Conservation (phyloP, 2,888 invertebrate species). For the Timandra comae region DNA sequence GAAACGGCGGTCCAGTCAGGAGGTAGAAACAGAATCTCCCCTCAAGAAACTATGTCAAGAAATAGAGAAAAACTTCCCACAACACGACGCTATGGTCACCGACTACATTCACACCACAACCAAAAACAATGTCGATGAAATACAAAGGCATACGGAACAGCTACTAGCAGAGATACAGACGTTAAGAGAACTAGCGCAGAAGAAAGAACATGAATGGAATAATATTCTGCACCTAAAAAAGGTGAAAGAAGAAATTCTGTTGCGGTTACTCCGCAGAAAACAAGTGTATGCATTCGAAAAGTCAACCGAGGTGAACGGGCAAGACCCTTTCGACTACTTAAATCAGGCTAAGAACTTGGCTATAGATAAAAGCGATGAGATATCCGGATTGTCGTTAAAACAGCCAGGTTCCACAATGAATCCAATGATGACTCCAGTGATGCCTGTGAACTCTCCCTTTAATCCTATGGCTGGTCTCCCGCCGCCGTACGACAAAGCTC, state of each 20-base stretch:
- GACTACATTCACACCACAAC: conserved; percentile 80
- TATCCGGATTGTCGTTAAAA: conserved; percentile 61
- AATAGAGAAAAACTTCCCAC: conserved; percentile 69
- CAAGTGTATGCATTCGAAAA: conserved; percentile 74
- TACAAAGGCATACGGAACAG: conserved; percentile 80
- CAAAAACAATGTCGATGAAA: conserved; percentile 77
- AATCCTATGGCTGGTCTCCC: conserved; percentile 62
- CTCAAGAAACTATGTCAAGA: conserved; percentile 69
- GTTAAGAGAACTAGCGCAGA: conserved; percentile 83
- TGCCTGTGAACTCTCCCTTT: conserved; percentile 58
- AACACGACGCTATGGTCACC: conserved; percentile 77
- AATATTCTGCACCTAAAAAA: conserved; percentile 88
- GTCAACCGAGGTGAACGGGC: conserved; percentile 54
- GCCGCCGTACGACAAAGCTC: conserved; percentile 67
- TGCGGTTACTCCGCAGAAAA: conserved; percentile 82
- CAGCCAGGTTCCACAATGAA: conserved; percentile 47
- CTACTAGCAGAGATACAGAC: conserved; percentile 81
- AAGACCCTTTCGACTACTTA: conserved; percentile 62
- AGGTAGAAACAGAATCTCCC: conserved; percentile 64
- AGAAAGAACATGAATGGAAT: conserved; percentile 92
- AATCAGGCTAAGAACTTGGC: conserved; percentile 63
- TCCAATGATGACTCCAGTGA: conserved; percentile 54
- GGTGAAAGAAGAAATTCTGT: conserved; percentile 87
- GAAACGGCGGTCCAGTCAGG: conserved; percentile 59
- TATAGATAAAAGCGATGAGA: conserved; percentile 69